Conservation (phyloP, 2,113 vertebrate genomes). For the Girardinichthys multiradiatus region DNA sequence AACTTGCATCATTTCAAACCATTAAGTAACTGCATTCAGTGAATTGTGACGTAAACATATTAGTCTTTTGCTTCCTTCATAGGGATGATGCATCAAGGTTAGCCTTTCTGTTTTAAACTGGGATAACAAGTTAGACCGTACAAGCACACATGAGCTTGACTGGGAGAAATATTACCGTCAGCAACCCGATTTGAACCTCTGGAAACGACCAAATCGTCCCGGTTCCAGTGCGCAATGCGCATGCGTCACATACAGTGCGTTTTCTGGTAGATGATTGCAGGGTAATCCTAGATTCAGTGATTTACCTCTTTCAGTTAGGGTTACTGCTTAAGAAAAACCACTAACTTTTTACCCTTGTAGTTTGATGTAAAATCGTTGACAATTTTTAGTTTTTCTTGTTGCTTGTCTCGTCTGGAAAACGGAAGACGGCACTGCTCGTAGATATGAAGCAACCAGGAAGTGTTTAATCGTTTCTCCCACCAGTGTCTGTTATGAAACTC, state of each 20-base stretch:
- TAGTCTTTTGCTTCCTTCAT: no score
- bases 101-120: no score
- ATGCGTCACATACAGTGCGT: slow-evolving; percentile 9
- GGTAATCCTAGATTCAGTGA: background rate
- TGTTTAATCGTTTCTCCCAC: rapidly evolving
- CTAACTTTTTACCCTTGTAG: background rate
- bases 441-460: slow-evolving; percentile 69
- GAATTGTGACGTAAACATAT: no score
- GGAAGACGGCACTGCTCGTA: background rate
- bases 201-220: no score
- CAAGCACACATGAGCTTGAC: no score
- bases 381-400: background rate
- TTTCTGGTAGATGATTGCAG: background rate
- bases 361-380: background rate
- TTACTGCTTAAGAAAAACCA: background rate
- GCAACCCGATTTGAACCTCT: no score
- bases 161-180: no score
- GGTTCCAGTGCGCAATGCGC: slow-evolving; percentile 18
- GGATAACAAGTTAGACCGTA: no score
- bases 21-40: no score
- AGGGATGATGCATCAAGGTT: no score
- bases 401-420: background rate
- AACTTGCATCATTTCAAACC: no score
- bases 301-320: background rate
- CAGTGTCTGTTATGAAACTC: slow-evolving; percentile 26